Conservation (phyloP, 2,797 vertebrate species). For the Leptatherina wallacei region DNA sequence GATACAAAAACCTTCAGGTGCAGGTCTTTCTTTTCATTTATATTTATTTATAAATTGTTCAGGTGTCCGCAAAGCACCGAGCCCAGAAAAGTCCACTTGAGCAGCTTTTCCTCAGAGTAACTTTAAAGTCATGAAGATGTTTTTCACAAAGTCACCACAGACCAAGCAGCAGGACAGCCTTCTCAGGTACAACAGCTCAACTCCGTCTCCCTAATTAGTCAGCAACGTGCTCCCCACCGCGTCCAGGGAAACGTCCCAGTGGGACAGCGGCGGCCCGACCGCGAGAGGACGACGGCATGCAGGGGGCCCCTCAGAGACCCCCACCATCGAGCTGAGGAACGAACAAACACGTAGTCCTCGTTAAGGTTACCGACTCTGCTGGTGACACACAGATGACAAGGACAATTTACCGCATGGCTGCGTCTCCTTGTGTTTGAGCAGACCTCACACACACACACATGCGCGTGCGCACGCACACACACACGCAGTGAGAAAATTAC, state of each 20-base stretch:
- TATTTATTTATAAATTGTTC: no score
- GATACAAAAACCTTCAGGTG: not conserved
- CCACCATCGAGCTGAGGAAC: not conserved
- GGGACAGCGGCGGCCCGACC: conserved; percentile 8
- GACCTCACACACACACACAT: conserved; percentile 28
- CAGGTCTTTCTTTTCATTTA: no score
- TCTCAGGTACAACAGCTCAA: conserved; percentile 8
- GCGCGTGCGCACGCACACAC: conserved; percentile 9
- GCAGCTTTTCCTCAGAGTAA: not conserved
- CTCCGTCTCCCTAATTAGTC: conserved; percentile 66
- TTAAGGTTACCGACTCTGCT: conserved; percentile 64
- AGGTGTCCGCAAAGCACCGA: conserved; percentile 1
- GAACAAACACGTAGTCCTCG: conserved; percentile 50
- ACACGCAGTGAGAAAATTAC: conserved; percentile 55
- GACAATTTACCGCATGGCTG: conserved; percentile 71
- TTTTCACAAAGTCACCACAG: not conserved
- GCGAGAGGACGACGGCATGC: conserved; percentile 22
- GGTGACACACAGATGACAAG: conserved; percentile 67
- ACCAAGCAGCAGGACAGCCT: conserved; percentile 4
- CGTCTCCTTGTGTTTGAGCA: conserved; percentile 56
- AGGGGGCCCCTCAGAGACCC: conserved; percentile 35
- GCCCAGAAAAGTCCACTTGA: not conserved
- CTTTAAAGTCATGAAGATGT: not conserved
- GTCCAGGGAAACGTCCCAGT: not conserved
- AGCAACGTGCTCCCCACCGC: conserved; percentile 22